Conservation (phyloP, 2,797 vertebrate genomes). For the Pangasius larnaudii region DNA sequence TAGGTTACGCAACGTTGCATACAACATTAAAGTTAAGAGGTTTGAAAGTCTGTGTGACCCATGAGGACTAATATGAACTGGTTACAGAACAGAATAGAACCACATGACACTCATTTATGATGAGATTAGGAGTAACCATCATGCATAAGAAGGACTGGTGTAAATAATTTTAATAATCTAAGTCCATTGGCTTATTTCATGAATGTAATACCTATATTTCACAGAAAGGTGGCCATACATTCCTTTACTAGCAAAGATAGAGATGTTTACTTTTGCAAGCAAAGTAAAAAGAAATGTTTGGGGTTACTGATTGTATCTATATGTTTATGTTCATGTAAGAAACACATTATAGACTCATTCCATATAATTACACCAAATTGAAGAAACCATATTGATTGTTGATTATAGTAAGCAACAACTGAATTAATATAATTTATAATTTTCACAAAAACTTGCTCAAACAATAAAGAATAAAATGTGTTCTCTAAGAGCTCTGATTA, state of each 20-base stretch:
- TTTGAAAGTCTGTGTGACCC: neutral
- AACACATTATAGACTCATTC: neutral
- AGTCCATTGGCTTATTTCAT: neutral
- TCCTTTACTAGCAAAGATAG: neutral
- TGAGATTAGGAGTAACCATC: neutral
- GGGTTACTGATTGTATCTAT: neutral
- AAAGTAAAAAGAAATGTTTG: neutral
- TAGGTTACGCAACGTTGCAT: neutral
- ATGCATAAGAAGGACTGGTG: neutral
- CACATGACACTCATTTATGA: neutral
- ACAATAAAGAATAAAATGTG: neutral
- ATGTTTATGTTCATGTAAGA: neutral
- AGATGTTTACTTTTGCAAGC: neutral
- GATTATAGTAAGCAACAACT: neutral
- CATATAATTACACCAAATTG: neutral
- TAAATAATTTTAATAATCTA: neutral
- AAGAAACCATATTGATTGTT: neutral
- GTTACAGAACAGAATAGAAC: neutral
- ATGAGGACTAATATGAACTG: neutral
- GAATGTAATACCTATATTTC: constrained; percentile 8
- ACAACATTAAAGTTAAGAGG: neutral
- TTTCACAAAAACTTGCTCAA: neutral
- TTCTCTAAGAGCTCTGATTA: neutral
- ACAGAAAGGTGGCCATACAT: neutral
- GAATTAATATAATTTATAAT: neutral